Percentiles rank a stretch among this genome's conserved stretches.
These are phyloP conservation scores for Pangasius djambal DNA, from an alignment of 2,797 vertebrate species.

Conservation along the genomic window DNA sequence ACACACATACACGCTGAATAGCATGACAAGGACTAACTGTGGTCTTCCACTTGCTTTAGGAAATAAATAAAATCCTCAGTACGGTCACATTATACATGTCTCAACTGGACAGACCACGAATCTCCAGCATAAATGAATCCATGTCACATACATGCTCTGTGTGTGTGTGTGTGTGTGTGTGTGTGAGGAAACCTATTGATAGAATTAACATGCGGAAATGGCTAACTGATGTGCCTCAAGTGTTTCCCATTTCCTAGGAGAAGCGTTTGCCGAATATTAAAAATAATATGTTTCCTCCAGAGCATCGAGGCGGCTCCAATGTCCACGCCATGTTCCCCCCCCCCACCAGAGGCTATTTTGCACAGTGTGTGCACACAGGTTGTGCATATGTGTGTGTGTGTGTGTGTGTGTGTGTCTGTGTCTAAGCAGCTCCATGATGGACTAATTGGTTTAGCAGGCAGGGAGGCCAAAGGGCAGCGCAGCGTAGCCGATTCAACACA, in stretches of 20 bases:
- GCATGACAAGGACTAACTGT: too few relatives aligned
- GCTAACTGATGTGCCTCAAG: conserved; percentile 66
- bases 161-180: background rate
- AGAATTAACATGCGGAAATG: conserved; percentile 79
- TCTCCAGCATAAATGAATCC: conserved; percentile 62
- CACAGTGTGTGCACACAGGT: conserved; percentile 34
- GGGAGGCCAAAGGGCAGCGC: conserved; percentile 75
- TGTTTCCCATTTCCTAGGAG: conserved; percentile 71
- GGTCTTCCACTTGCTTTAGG: too few relatives aligned
- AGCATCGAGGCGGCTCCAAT: conserved; percentile 35
- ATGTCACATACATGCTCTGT: conserved; percentile 60
- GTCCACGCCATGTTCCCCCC: background rate
- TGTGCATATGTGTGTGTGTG: conserved; percentile 32
- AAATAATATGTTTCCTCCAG: conserved; percentile 70
- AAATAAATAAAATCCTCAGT: too few relatives aligned
- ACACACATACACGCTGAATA: too few relatives aligned
- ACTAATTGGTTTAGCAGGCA: conserved; percentile 83
- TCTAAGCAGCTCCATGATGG: conserved; percentile 75
- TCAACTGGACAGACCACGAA: too few relatives aligned
- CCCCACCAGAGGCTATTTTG: conserved; percentile 55
- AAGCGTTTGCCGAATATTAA: conserved; percentile 61
- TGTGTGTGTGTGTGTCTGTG: conserved; percentile 61
- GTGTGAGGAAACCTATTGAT: conserved; percentile 63
- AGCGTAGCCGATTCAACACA: conserved; percentile 78
- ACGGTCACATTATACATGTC: too few relatives aligned